Conservation (phyloP, 2,888 invertebrate genomes). For the Nymphalis urticae region DNA sequence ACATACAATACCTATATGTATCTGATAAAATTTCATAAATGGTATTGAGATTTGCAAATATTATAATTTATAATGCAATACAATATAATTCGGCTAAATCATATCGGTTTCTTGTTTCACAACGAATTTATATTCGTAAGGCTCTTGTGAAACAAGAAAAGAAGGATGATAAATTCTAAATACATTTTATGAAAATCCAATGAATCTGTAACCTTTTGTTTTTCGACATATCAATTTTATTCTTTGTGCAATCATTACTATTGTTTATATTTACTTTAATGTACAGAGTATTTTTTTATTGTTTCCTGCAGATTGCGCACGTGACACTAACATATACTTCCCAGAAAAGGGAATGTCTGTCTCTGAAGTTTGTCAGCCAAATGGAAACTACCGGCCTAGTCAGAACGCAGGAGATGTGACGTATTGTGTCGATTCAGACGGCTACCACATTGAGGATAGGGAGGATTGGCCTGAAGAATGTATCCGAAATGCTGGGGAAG, state of each 20-base stretch:
- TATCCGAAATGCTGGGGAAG: neutral
- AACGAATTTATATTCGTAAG: too few relatives aligned
- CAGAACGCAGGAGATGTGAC: conserved; percentile 76
- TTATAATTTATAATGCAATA: neutral
- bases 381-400: conserved; percentile 82
- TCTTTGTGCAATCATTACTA: too few relatives aligned
- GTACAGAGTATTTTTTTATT: neutral
- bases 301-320: conserved; percentile 80
- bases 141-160: too few relatives aligned
- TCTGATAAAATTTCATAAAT: too few relatives aligned
- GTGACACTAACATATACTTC: conserved; percentile 78
- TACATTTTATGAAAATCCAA: too few relatives aligned
- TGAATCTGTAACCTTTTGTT: too few relatives aligned
- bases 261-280: too few relatives aligned
- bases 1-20: too few relatives aligned
- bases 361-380: conserved; percentile 72
- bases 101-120: too few relatives aligned
- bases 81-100: too few relatives aligned
- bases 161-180: too few relatives aligned
- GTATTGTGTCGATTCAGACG: conserved; percentile 84
- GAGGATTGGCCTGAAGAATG: conserved; percentile 36
- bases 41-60: neutral
- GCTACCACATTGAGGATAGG: conserved; percentile 60
- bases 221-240: too few relatives aligned
- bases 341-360: conserved; percentile 71